Base-by-base conservation (phyloP, 2,888 invertebrate genomes). In the Epinotia brunnichana region DNA sequence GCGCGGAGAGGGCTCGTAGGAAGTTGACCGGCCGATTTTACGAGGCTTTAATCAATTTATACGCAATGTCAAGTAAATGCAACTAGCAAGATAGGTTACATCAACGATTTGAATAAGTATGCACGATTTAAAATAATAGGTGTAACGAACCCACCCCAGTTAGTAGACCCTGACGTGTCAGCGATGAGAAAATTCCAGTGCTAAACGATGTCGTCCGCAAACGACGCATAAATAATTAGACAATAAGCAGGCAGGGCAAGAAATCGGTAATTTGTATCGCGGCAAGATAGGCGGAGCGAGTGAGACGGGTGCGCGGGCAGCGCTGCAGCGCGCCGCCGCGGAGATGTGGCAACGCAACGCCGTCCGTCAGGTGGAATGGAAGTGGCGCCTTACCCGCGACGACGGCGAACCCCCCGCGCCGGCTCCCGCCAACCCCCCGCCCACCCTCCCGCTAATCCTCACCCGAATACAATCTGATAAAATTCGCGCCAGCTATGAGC, bases 401-500 rank as follows among this genome's bases (percentile, higher is more conserved):
- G 89, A 90, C 89, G 86, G 86, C 83, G 53, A 66, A 56, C 86
- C 87, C 82, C 84, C 79, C 77, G 80, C 78, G 54, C 69, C 70
- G 59, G 66, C 73, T 44, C 78, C 70, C 84, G 82, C 85, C 84
- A n/a, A 84, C 85, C 82, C 82, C 80, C 82, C 80, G 85, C 85
- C 80, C 86, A 78, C 82, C 80, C 82, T 79, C 84, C 87, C 89
- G 88, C 89, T 90, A 89, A 90, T 92, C 91, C 91, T 89, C 90
- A 86, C 87, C 89, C 89, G 88, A 90, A 92, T 85, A 90, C 90
- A 89, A 91, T 91, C 92, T 90, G 92, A 92, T 92, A 92, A 92
- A 92, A 90, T 92, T 92, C 92, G 92, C 92, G 92, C 91, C 92
- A 91, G 91, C 90, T 89, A 92, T 89, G 89, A 91, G 91, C 86